A percentile compares a stretch with the other conserved stretches of the same genome.
Evolutionary conservation across 23 tunicate genomes (phyloP).

Genomic region (Trididemnum clinides): DNA sequence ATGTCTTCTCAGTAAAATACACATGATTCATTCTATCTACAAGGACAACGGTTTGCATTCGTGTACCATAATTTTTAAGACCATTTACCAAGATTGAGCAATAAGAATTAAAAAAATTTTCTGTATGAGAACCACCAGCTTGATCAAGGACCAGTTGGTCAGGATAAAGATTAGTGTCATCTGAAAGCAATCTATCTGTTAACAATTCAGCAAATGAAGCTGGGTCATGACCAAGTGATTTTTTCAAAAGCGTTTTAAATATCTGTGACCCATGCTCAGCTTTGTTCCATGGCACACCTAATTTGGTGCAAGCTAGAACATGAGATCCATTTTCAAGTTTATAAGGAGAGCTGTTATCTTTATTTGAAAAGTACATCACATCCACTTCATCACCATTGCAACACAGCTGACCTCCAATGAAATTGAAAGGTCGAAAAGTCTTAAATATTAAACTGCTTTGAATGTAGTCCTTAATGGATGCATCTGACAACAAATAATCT

Average conservation of each 20-base stretch:
- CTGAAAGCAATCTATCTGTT: slow-evolving; percentile 43
- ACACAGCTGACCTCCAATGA: slow-evolving; percentile 54
- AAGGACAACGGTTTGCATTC: slow-evolving; percentile 68
- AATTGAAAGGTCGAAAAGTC: slow-evolving; percentile 43
- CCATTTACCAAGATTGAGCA: slow-evolving; percentile 66
- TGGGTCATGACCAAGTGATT: too few species aligned
- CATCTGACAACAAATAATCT: slow-evolving; percentile 42
- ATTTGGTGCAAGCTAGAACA: slow-evolving; percentile 49
- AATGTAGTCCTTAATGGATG: slow-evolving; percentile 32
- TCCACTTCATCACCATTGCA: slow-evolving; percentile 15
- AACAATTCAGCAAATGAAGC: neutral
- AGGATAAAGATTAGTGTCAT: slow-evolving; percentile 61
- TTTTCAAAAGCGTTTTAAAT: slow-evolving; percentile 20
- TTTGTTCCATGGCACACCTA: slow-evolving; percentile 72
- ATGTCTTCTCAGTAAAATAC: slow-evolving; percentile 44
- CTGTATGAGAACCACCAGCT: neutral
- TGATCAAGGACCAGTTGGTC: slow-evolving; percentile 55
- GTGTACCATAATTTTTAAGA: slow-evolving; percentile 58
- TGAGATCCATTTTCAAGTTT: slow-evolving; percentile 1
- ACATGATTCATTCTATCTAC: slow-evolving; percentile 64
- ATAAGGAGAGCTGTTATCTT: slow-evolving; percentile 35
- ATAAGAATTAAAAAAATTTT: slow-evolving; percentile 31
- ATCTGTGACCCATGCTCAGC: slow-evolving; percentile 31
- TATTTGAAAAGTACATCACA: slow-evolving; percentile 37
- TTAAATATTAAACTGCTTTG: neutral